Percentiles rank a stretch among this genome's conserved stretches.
Conservation (phyloP, 2,888 invertebrate species). For the Papilio elwesi region DNA sequence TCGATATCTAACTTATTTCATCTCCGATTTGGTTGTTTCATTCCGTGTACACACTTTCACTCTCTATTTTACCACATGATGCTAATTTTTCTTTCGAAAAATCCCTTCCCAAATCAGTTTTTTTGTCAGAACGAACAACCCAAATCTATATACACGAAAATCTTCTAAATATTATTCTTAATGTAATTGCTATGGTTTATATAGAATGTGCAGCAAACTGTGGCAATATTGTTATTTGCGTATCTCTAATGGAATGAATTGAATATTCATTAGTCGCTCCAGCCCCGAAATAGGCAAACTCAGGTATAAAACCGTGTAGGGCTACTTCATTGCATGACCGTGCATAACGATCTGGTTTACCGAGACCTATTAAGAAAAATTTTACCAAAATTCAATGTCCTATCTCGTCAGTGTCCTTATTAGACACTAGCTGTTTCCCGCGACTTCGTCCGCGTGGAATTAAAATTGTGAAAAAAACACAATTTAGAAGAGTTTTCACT, state of each 20-base stretch:
- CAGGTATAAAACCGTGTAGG: not conserved
- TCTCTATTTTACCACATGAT: too few relatives aligned
- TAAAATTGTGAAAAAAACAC: too few relatives aligned
- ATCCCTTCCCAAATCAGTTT: too few relatives aligned
- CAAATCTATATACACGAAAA: not conserved
- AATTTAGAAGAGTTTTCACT: too few relatives aligned
- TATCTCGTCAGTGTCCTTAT: too few relatives aligned
- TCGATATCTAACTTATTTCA: too few relatives aligned
- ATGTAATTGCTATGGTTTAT: not conserved
- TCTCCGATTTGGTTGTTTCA: too few relatives aligned
- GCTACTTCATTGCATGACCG: not conserved
- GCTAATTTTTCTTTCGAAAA: too few relatives aligned
- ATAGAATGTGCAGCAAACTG: not conserved
- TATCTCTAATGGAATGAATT: not conserved
- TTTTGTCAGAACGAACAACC: too few relatives aligned
- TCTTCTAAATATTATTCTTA: not conserved
- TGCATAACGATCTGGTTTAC: not conserved
- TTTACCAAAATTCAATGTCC: not conserved
- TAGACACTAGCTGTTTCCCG: too few relatives aligned
- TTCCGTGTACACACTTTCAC: too few relatives aligned
- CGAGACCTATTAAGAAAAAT: not conserved
- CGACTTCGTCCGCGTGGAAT: too few relatives aligned
- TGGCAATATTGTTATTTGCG: not conserved
- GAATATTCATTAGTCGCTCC: slow-evolving; percentile 13
- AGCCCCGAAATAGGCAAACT: not conserved